phyloP scores from a whole-genome alignment of 2,113 vertebrate genomes.

The Oreotrochilus melanogaster region DNA sequence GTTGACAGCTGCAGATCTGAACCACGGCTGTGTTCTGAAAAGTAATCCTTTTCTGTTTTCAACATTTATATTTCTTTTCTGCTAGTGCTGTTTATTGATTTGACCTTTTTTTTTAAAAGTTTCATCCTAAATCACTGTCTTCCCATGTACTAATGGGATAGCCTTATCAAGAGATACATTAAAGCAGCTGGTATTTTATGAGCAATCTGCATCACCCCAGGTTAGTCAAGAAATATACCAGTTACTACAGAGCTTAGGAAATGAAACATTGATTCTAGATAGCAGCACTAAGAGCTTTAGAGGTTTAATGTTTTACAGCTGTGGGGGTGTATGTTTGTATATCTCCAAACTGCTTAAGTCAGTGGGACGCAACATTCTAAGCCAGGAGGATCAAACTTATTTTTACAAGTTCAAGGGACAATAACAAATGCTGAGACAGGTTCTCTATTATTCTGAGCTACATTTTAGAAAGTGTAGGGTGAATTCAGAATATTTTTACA shows the following conservation, averaged over 20 bases:
- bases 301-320: slow-evolving; percentile 27
- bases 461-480: neutral
- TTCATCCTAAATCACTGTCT: neutral
- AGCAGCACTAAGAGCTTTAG: neutral
- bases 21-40: neutral
- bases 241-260: neutral
- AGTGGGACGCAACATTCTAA: neutral
- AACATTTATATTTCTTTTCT: neutral
- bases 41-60: neutral
- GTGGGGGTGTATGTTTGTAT: neutral
- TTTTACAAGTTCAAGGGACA: neutral
- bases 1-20: neutral
- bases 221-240: neutral
- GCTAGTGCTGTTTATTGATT: neutral
- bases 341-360: slow-evolving; percentile 38
- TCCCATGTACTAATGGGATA: neutral
- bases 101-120: neutral
- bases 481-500: neutral
- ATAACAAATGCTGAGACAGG: neutral
- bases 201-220: neutral
- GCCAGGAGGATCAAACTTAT: slow-evolving; percentile 6
- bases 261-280: neutral
- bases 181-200: neutral
- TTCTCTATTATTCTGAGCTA: neutral
- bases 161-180: neutral